Evolutionary conservation across 2,888 invertebrate genomes (phyloP).

Genomic region (Cheilosia vernalis): DNA sequence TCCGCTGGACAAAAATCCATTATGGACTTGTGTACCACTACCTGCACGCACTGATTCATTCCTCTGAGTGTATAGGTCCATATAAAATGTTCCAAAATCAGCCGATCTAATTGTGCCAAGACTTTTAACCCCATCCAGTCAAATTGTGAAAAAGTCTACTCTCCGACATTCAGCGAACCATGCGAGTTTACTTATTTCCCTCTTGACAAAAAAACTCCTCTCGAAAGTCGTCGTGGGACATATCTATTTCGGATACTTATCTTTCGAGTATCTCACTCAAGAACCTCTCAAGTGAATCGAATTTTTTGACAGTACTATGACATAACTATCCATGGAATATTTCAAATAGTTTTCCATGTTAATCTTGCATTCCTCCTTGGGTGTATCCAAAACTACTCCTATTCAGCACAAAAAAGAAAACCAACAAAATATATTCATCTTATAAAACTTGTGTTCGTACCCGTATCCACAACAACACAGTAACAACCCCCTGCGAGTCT

Average conservation of each 20-base stretch:
- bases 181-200: background rate
- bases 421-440: background rate
- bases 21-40: too few species aligned
- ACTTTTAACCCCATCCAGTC: background rate
- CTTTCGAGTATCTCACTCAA: background rate
- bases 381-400: background rate
- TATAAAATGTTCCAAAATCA: too few species aligned
- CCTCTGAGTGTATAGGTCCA: too few species aligned
- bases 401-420: background rate
- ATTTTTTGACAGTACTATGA: slow-evolving; percentile 43
- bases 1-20: too few species aligned
- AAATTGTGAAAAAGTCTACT: background rate
- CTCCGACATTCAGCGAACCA: background rate
- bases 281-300: slow-evolving; percentile 39
- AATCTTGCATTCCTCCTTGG: slow-evolving; percentile 23
- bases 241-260: slow-evolving; percentile 2
- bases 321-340: slow-evolving; percentile 13
- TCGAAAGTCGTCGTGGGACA: background rate
- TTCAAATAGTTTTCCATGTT: slow-evolving; percentile 48
- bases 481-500: slow-evolving; percentile 43
- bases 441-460: slow-evolving; percentile 31
- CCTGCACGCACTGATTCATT: too few species aligned
- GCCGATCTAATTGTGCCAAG: too few species aligned
- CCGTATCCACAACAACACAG: slow-evolving; percentile 20
- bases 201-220: background rate